Percentiles rank a stretch among this genome's conserved stretches.
phyloP scores from a whole-genome alignment of 2,797 vertebrate species.

The Tangara arthus region DNA sequence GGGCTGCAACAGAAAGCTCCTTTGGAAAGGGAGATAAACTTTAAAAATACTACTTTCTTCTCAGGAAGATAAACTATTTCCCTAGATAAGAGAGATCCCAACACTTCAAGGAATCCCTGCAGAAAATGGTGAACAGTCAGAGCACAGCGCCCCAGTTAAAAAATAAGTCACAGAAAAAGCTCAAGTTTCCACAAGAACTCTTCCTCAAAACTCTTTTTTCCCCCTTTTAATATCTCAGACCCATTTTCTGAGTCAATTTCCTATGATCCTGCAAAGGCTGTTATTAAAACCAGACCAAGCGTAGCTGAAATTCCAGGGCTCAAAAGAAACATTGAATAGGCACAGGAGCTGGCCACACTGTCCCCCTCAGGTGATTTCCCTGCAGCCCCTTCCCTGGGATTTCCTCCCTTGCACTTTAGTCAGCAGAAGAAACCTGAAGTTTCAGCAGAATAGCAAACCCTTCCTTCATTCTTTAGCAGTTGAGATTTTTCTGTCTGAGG shows the following conservation, averaged over 20 bases:
- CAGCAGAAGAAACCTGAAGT: slow-evolving; percentile 53
- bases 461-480: slow-evolving; percentile 16
- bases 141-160: slow-evolving; percentile 15
- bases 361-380: slow-evolving; percentile 62
- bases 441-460: slow-evolving; percentile 57
- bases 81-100: slow-evolving; percentile 23
- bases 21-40: slow-evolving; percentile 40
- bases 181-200: slow-evolving; percentile 39
- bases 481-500: neutral
- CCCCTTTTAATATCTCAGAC: slow-evolving; percentile 68
- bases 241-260: slow-evolving; percentile 73
- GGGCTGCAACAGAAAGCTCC: neutral
- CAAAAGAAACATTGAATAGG: slow-evolving; percentile 54
- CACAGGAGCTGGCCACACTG: neutral
- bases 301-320: slow-evolving; percentile 71
- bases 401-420: slow-evolving; percentile 26
- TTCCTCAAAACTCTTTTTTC: neutral
- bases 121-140: slow-evolving; percentile 34
- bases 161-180: slow-evolving; percentile 33
- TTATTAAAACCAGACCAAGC: slow-evolving; percentile 77
- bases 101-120: slow-evolving; percentile 5
- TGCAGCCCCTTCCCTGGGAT: slow-evolving; percentile 48
- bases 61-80: slow-evolving; percentile 29
- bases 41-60: slow-evolving; percentile 3
- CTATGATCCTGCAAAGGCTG: slow-evolving; percentile 69